Conservation (phyloP, 64 coral and sea anemone genomes). For the Stichodactyla mertensii region DNA sequence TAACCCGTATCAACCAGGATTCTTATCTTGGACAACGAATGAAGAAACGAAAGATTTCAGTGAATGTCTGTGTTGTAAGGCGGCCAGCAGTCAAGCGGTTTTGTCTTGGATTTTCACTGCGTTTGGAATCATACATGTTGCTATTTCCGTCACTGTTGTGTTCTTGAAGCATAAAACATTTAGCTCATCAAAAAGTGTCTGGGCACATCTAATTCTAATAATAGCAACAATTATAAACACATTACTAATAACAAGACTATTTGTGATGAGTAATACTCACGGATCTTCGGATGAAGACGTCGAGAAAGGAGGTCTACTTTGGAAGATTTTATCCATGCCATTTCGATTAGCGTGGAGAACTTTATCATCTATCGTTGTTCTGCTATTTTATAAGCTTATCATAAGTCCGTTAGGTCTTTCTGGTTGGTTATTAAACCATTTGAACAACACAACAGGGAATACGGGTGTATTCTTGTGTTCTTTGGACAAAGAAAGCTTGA, state of each 20-base stretch:
- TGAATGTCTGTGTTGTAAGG: not conserved
- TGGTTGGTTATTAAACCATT: not conserved
- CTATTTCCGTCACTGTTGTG: not conserved
- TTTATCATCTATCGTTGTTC: not conserved
- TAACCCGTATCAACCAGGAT: not conserved
- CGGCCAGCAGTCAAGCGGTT: not conserved
- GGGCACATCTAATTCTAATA: not conserved
- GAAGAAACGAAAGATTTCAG: not conserved
- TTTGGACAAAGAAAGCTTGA: not conserved
- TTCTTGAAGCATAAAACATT: not conserved
- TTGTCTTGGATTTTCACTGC: not conserved
- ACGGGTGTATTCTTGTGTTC: not conserved
- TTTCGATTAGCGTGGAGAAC: not conserved
- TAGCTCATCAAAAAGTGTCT: not conserved
- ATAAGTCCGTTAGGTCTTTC: not conserved
- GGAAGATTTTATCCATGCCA: not conserved
- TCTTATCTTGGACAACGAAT: not conserved
- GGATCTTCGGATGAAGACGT: not conserved
- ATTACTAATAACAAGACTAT: not conserved
- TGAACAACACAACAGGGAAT: not conserved
- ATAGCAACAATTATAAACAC: not conserved
- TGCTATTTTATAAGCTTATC: not conserved
- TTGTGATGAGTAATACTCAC: not conserved
- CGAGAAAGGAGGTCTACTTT: not conserved
- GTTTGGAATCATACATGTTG: not conserved